Conservation (phyloP, 2,113 vertebrate species). For the Ondatra zibethicus region DNA sequence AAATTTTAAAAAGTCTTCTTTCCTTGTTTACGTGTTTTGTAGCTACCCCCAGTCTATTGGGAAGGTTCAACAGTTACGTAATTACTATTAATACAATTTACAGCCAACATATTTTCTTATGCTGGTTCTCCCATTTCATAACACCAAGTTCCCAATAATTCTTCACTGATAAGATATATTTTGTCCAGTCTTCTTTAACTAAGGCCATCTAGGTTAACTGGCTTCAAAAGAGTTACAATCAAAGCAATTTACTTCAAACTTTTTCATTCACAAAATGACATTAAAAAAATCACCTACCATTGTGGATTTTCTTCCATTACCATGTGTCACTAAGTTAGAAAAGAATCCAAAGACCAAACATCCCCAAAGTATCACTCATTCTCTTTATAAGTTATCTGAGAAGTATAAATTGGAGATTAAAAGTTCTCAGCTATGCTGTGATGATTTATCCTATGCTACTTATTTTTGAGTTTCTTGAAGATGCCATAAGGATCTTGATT, state of each 20-base stretch:
- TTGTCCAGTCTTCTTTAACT: constrained; percentile 53
- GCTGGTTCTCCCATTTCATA: constrained; percentile 53
- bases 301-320: background rate
- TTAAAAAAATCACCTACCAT: constrained; percentile 32
- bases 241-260: constrained; percentile 74
- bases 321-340: constrained; percentile 47
- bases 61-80: background rate
- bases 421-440: background rate
- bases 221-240: constrained; percentile 77
- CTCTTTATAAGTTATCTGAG: constrained; percentile 43
- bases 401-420: constrained; percentile 25
- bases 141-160: constrained; percentile 67
- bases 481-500: background rate
- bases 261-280: constrained; percentile 49
- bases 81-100: constrained; percentile 31
- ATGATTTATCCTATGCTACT: background rate
- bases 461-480: background rate
- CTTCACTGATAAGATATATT: constrained; percentile 51
- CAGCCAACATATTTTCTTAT: background rate
- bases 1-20: background rate
- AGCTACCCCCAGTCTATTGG: background rate
- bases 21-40: background rate
- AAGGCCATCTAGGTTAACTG: constrained; percentile 65
- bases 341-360: constrained; percentile 40
- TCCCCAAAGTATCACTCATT: background rate